These are phyloP conservation scores for Pangasius larnaudii DNA, from an alignment of 2,797 vertebrate genomes.

Conservation along the genomic window DNA sequence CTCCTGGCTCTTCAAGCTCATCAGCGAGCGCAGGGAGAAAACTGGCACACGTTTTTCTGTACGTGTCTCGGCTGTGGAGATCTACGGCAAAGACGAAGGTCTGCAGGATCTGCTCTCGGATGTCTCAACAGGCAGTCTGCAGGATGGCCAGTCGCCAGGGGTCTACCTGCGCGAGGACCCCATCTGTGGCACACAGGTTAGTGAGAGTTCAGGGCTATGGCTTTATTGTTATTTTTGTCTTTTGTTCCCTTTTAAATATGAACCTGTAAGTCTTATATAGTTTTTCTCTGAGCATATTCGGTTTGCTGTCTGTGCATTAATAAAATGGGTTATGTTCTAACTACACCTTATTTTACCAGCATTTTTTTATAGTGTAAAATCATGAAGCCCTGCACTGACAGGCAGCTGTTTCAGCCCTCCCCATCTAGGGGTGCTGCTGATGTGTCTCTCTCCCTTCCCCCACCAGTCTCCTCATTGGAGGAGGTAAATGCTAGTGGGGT, in stretches of 20 bases:
- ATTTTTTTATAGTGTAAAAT: slow-evolving; percentile 16
- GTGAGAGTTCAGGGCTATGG: background rate
- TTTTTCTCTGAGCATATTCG: background rate
- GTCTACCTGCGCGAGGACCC: slow-evolving; percentile 94
- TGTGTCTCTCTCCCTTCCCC: slow-evolving; percentile 51
- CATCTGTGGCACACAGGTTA: slow-evolving; percentile 94
- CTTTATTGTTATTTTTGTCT: slow-evolving; percentile 14
- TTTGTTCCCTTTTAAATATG: background rate
- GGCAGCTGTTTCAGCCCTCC: slow-evolving; percentile 36
- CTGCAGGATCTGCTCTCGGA: slow-evolving; percentile 94
- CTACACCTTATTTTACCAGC: background rate
- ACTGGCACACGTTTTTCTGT: slow-evolving; percentile 93
- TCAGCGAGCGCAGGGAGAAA: slow-evolving; percentile 92
- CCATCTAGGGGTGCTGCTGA: slow-evolving; percentile 46
- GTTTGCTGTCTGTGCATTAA: background rate
- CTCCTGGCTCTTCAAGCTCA: slow-evolving; percentile 98
- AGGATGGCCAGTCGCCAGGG: slow-evolving; percentile 91
- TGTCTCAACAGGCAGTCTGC: slow-evolving; percentile 88
- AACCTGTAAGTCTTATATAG: background rate
- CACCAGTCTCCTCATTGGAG: slow-evolving; percentile 49
- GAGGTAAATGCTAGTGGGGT: slow-evolving; percentile 59
- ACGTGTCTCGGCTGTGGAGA: slow-evolving; percentile 95
- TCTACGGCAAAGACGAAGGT: slow-evolving; percentile 91
- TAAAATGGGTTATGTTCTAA: background rate
- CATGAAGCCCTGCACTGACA: slow-evolving; percentile 29